Percentiles rank a stretch among this genome's conserved stretches.
These are phyloP conservation scores for Malurus splendens DNA, from an alignment of 2,797 vertebrate genomes.

Conservation along the genomic window DNA sequence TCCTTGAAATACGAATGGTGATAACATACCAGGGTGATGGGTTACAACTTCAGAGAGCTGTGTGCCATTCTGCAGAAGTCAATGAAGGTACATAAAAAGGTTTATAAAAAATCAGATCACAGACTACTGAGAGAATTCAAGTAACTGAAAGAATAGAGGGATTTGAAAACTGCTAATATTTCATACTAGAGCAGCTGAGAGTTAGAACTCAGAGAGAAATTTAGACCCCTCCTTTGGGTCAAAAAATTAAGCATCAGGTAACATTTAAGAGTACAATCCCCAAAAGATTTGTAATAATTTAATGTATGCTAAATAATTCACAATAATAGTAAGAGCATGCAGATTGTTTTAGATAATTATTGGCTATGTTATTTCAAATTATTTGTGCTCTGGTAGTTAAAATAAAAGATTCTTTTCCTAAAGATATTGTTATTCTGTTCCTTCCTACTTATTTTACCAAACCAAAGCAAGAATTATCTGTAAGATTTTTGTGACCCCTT, in stretches of 20 bases:
- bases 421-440: not conserved
- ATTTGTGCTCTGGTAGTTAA: not conserved
- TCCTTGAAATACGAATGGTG: not conserved
- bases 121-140: not conserved
- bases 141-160: not conserved
- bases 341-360: not conserved
- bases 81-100: not conserved
- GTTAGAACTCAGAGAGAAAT: not conserved
- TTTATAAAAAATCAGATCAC: not conserved
- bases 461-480: not conserved
- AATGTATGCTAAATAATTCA: not conserved
- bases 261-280: not conserved
- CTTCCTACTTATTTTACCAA: not conserved
- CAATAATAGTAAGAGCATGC: not conserved
- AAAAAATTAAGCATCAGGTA: not conserved
- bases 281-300: not conserved
- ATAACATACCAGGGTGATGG: not conserved
- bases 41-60: not conserved
- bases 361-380: not conserved
- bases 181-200: not conserved
- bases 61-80: not conserved
- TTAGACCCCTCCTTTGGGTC: not conserved
- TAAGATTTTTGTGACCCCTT: not conserved
- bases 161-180: not conserved
- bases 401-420: not conserved